Evolutionary conservation across 2,113 vertebrate species (phyloP).

Genomic region (Setophaga kirtlandii): DNA sequence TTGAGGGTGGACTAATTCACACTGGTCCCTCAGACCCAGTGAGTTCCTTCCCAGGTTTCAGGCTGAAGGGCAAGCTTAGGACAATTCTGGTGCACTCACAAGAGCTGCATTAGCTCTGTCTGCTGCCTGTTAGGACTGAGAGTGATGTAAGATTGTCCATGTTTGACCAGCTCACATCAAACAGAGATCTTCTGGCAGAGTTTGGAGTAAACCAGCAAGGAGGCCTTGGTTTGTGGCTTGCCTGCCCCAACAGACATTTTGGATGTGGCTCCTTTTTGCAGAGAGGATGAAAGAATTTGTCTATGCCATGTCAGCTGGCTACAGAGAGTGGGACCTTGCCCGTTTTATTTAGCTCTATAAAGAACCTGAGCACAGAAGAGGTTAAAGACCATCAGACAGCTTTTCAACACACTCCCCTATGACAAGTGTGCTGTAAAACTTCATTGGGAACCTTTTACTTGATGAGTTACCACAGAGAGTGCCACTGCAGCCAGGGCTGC

Average conservation of each 20-base stretch:
- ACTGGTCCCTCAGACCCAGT: background rate
- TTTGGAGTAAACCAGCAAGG: background rate
- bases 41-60: background rate
- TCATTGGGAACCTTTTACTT: background rate
- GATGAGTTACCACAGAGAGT: background rate
- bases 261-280: background rate
- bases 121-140: background rate
- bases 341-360: background rate
- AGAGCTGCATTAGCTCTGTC: background rate
- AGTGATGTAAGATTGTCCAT: background rate
- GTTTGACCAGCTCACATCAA: background rate
- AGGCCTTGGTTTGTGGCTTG: background rate
- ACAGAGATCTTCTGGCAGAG: background rate
- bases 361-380: background rate
- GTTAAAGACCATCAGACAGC: background rate
- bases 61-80: background rate
- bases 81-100: background rate
- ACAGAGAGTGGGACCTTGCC: background rate
- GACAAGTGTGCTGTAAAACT: background rate
- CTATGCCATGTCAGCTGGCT: background rate
- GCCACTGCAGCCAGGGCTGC: background rate
- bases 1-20: background rate
- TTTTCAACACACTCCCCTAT: background rate
- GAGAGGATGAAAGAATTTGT: background rate
- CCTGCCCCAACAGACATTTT: background rate